A percentile compares a stretch with the other conserved stretches of the same genome.
These are phyloP conservation scores for Aplochiton taeniatus DNA, from an alignment of 2,797 vertebrate species.

Conservation along the genomic window DNA sequence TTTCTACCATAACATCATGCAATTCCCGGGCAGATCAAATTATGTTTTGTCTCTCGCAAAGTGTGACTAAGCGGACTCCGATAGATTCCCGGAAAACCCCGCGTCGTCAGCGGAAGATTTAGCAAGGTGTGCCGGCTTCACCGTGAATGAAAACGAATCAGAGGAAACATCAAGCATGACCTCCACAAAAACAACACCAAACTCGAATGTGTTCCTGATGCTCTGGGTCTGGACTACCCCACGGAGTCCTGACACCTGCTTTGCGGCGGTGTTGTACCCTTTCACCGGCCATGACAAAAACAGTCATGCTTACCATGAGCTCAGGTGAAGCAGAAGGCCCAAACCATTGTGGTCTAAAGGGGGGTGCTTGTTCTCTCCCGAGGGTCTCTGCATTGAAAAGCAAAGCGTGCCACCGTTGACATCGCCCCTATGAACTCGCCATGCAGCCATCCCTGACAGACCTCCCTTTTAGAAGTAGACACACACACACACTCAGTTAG, in stretches of 20 bases:
- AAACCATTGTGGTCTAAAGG: neutral
- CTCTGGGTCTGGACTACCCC: neutral
- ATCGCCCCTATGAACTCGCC: constrained; percentile 6
- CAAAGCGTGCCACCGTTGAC: constrained; percentile 5
- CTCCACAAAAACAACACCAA: too few relatives aligned
- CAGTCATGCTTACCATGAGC: constrained; percentile 35
- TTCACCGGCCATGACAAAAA: constrained; percentile 21
- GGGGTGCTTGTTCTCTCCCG: constrained; percentile 21
- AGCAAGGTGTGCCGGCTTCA: too few relatives aligned
- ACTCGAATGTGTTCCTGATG: too few relatives aligned
- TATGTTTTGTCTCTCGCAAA: too few relatives aligned
- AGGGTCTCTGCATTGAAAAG: constrained; percentile 1
- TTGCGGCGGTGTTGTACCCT: neutral
- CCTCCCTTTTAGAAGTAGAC: constrained; percentile 10
- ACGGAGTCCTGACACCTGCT: neutral
- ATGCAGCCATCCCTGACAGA: constrained; percentile 21
- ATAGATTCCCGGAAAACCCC: too few relatives aligned
- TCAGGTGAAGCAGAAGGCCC: neutral
- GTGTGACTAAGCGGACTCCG: too few relatives aligned
- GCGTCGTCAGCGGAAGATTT: too few relatives aligned
- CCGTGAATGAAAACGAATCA: too few relatives aligned
- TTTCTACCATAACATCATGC: too few relatives aligned
- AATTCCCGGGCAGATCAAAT: too few relatives aligned
- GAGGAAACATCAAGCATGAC: too few relatives aligned
- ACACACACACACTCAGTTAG: constrained; percentile 4